These are phyloP conservation scores for Machimus atricapillus DNA, from an alignment of 2,888 invertebrate species.

Conservation along the genomic window DNA sequence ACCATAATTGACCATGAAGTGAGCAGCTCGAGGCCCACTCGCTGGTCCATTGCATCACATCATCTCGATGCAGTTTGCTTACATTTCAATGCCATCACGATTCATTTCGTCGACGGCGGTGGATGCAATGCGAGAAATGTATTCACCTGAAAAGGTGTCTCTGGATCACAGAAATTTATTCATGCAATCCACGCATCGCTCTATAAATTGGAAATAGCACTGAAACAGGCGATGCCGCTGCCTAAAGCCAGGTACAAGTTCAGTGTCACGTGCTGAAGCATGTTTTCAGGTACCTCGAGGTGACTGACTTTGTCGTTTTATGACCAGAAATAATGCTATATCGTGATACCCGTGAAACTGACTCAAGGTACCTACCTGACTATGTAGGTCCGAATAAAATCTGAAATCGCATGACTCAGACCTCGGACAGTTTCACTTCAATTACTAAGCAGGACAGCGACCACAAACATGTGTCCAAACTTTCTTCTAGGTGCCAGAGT, in stretches of 20 bases:
- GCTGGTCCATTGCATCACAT: background rate
- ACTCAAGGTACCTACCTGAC: background rate
- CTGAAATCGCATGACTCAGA: background rate
- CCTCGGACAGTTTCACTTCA: background rate
- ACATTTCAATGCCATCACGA: background rate
- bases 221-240: background rate
- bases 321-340: background rate
- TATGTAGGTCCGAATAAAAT: background rate
- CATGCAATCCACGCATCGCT: background rate
- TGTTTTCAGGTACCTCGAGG: background rate
- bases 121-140: background rate
- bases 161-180: background rate
- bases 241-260: background rate
- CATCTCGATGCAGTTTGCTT: background rate
- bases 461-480: background rate
- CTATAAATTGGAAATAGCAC: background rate
- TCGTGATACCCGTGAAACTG: background rate
- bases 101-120: background rate
- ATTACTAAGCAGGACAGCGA: background rate
- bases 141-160: background rate
- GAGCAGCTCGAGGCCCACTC: background rate
- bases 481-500: background rate
- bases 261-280: background rate
- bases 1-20: background rate
- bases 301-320: background rate